Base-by-base conservation (phyloP, 2,797 vertebrate species). In the Clarias pachynema region DNA sequence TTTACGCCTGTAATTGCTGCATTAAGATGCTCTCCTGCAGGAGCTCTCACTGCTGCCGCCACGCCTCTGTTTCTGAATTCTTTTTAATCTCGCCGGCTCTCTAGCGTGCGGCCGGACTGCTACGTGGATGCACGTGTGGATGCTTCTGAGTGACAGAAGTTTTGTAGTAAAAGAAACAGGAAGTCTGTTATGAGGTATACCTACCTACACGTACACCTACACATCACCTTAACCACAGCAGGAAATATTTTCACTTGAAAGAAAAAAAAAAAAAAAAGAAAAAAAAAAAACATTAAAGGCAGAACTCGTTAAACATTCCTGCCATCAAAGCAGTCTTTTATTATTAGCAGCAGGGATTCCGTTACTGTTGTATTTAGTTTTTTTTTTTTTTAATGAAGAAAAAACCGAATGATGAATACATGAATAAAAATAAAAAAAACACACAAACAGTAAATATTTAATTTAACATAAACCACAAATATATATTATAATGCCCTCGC, bases 1-100 rank as follows among this genome's bases (percentile, higher is more conserved):
- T 92, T 92, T 93, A 91, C 90, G 89, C 82, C 89, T 91, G 86
- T 94, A 95, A 95, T 94, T 95, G 94, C 92, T 90, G 91, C 90
- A 94, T 94, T 94, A 94, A 92, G 93, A 94, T 93, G 91, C 91
- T 88, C 91, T 93, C 92, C 91, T 92, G 88, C 88, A 90, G 93
- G 88, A 93, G 92, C 90, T 84, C 37, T 86, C 79, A 80, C 86
- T 87, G 81, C 86, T 87, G 92, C 89, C 88, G 83, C 89, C 87
- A 85, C 89, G 89, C 85, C 49, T 53, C 49, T 0, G 49, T 53
- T 53, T 53, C 49, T 53, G 12, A 5, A 49, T 12, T 86, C 89
- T 91, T 91, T 88, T 90, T 79, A 91, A 89, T 87, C 85, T 81
- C 80, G 91, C 87, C 79, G 89, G 89, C 78, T 73, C 59, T 73